Conservation (phyloP, 2,888 invertebrate genomes). For the Pyrochroa serraticornis region DNA sequence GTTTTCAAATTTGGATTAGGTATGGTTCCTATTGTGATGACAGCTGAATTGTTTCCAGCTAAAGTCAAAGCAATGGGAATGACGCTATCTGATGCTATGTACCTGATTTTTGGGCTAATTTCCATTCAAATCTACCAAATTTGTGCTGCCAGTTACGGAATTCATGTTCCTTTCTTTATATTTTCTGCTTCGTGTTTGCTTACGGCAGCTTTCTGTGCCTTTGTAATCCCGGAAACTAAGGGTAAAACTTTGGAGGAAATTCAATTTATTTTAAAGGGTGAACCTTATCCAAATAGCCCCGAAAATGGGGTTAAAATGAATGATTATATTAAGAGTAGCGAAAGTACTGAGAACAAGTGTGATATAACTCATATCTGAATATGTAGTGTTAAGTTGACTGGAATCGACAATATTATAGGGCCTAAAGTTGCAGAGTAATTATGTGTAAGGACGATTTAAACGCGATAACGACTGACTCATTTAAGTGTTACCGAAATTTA, state of each 20-base stretch:
- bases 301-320: conserved; percentile 17
- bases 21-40: conserved; percentile 54
- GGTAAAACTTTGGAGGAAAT: conserved; percentile 55
- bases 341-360: not conserved
- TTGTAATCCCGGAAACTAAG: conserved; percentile 54
- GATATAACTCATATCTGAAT: conserved; percentile 21
- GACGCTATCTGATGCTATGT: conserved; percentile 53
- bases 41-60: conserved; percentile 55
- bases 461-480: no score
- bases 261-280: conserved; percentile 53
- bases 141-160: conserved; percentile 42
- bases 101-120: conserved; percentile 48
- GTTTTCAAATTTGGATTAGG: conserved; percentile 53
- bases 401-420: not conserved
- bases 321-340: conserved; percentile 9
- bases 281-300: conserved; percentile 25
- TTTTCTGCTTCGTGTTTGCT: conserved; percentile 48
- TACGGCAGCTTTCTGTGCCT: conserved; percentile 49
- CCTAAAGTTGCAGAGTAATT: no score
- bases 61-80: conserved; percentile 55
- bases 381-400: conserved; percentile 1
- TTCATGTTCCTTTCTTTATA: conserved; percentile 52
- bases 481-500: no score
- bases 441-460: no score
- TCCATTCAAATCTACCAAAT: conserved; percentile 50